phyloP scores from a whole-genome alignment of 2,888 invertebrate species.

The Acronicta aceris region DNA sequence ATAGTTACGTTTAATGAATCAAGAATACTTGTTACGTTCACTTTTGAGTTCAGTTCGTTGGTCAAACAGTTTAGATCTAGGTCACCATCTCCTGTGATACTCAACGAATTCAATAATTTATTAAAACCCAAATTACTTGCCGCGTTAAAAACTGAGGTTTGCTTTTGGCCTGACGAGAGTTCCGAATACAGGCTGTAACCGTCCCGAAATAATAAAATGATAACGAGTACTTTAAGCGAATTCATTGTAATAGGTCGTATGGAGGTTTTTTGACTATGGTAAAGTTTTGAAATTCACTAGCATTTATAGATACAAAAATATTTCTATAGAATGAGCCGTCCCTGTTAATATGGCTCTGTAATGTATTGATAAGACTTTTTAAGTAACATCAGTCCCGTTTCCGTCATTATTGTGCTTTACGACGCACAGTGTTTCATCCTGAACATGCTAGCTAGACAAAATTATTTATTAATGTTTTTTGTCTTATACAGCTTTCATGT shows the following conservation, averaged over 20 bases:
- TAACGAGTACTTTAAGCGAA: conserved; percentile 3
- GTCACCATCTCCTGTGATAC: background rate
- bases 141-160: background rate
- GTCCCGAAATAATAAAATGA: conserved; percentile 8
- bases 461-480: too few species aligned
- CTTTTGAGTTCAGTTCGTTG: background rate
- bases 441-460: too few species aligned
- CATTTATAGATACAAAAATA: too few species aligned
- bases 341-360: too few species aligned
- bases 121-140: background rate
- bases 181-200: background rate
- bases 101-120: background rate
- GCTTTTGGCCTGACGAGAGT: too few species aligned
- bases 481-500: too few species aligned
- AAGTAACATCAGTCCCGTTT: too few species aligned
- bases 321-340: conserved; percentile 3
- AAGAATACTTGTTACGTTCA: conserved; percentile 1
- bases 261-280: too few species aligned
- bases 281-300: too few species aligned
- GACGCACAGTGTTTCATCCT: too few species aligned
- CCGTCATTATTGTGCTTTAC: too few species aligned
- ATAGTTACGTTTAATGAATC: conserved; percentile 3
- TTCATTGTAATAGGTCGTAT: conserved; percentile 7
- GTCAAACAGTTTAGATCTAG: background rate
- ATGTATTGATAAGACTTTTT: too few species aligned